Evolutionary conservation across 2,888 invertebrate genomes (phyloP), one percentile per base, ranked within the genome.

Genomic region (Aleiodes alternator): DNA sequence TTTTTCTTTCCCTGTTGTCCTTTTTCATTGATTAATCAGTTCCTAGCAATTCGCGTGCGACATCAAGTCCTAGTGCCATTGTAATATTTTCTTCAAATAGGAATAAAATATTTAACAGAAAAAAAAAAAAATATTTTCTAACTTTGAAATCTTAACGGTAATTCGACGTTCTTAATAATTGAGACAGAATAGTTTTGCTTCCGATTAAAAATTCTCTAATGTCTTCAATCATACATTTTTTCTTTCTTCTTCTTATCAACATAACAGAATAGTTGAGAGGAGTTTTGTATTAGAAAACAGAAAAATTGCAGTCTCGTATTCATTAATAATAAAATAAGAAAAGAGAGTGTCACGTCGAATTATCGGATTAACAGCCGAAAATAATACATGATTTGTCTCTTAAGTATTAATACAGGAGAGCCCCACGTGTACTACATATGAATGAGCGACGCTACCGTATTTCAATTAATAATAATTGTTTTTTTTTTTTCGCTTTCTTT

Each of bases 1-100:
- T 78, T 66, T 74, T 71, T 61, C 50, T 73, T 79, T 75, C 74
- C n/a, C 43, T 43, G 11, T 56, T 69, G 51, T 72, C 11, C 34
- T 55, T 29, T 6, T 61, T 29, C n/a, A 1, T 53, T 43, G 48
- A 29, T 16, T 38, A 31, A 59, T 59, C 34, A 59, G 34, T 59
- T 59, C 59, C 31, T 12, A 57, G 31, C 7, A 34, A 59, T 34
- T 59, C 14, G 34, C 59, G 59, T 59, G 59, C 59, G 59, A 59
- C 31, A 59, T 34, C 34, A 9, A 59, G n/a, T 59, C 14, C 64
- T 48, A 48, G 64, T 64, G 64, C 48, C 48, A 50, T 48, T 61
- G 38, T 61, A 38, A 61, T 38, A 38, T 16, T 53, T 53, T 53
- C 34, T 53, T 9, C 3, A 43, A 12, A 9, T 56, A 4, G 14